A percentile compares a stretch with the other conserved stretches of the same genome.
Conservation (phyloP, 2,113 vertebrate genomes). For the Menidia beryllina region DNA sequence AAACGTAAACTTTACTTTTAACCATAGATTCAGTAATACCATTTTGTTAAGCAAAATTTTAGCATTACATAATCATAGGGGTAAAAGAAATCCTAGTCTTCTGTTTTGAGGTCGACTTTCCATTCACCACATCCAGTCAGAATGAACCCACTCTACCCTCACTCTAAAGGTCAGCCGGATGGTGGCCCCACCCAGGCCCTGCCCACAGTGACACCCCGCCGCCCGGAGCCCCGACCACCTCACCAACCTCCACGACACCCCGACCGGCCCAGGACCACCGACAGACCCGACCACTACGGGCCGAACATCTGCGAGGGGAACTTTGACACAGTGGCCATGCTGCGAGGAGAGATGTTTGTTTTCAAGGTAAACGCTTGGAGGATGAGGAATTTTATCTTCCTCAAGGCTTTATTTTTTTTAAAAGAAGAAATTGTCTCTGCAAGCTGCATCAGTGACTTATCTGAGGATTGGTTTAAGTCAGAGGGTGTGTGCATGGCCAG, state of each 20-base stretch:
- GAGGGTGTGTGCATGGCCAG: constrained; percentile 37
- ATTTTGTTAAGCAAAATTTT: too few relatives aligned
- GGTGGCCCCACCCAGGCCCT: constrained; percentile 87
- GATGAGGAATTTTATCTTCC: not conserved
- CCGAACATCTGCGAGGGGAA: constrained; percentile 95
- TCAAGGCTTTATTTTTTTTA: too few relatives aligned
- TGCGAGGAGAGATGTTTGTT: constrained; percentile 98
- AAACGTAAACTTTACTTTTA: too few relatives aligned
- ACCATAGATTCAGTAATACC: too few relatives aligned
- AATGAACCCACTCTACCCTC: not conserved
- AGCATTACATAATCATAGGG: too few relatives aligned
- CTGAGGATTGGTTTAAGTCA: constrained; percentile 32
- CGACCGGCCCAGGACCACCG: constrained; percentile 83
- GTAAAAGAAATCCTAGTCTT: too few relatives aligned
- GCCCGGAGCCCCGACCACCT: constrained; percentile 84
- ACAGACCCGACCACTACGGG: constrained; percentile 89
- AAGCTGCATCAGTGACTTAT: constrained; percentile 38
- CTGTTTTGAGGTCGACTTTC: too few relatives aligned
- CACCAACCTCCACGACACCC: constrained; percentile 86
- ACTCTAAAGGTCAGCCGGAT: constrained; percentile 80
- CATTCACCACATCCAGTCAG: not conserved
- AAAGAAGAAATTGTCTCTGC: constrained; percentile 1
- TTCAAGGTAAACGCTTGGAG: constrained; percentile 87
- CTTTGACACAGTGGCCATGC: constrained; percentile 92
- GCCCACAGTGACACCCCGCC: constrained; percentile 87